Conservation (phyloP, 2,113 vertebrate genomes). For the Nothobranchius furzeri region DNA sequence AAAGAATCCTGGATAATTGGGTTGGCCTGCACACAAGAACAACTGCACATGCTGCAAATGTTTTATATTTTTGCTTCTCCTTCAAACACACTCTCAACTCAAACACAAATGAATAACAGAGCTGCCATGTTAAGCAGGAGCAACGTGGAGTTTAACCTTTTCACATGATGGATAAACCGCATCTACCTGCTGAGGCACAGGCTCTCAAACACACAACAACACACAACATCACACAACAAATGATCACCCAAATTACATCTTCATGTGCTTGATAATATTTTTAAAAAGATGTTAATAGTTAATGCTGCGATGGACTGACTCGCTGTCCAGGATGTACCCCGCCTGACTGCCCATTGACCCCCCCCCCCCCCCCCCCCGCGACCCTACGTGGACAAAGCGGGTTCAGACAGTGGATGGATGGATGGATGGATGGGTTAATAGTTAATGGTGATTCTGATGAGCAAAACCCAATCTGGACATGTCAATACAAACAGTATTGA, state of each 20-base stretch:
- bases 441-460: background rate
- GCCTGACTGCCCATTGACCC: too few species aligned
- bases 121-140: background rate
- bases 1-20: constrained; percentile 29
- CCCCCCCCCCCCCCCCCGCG: too few species aligned
- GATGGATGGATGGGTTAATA: too few species aligned
- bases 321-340: too few species aligned
- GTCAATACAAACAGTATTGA: background rate
- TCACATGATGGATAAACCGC: background rate
- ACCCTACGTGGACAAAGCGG: too few species aligned
- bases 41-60: background rate
- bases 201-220: too few species aligned
- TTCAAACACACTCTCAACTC: background rate
- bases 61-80: background rate
- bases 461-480: background rate
- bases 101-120: background rate
- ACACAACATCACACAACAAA: too few species aligned
- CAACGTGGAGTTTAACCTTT: background rate
- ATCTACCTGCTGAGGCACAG: background rate
- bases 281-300: background rate
- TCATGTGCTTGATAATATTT: background rate
- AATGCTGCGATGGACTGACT: too few species aligned
- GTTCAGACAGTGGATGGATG: too few species aligned
- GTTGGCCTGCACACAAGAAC: constrained; percentile 14
- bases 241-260: background rate